phyloP scores from a whole-genome alignment of 2,797 vertebrate species.

The Moxostoma hubbsi region DNA sequence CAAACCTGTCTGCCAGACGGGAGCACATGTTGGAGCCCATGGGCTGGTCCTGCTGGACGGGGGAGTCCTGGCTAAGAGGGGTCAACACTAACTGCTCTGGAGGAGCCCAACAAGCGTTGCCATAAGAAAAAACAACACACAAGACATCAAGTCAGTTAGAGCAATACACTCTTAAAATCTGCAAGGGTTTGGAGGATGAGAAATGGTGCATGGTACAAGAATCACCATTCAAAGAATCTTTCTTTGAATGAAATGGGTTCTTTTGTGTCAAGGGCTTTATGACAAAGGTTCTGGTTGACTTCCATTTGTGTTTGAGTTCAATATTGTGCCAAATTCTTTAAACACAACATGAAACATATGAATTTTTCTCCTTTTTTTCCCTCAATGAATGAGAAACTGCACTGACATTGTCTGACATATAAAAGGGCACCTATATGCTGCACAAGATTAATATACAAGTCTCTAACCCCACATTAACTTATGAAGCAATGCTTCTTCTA shows the following conservation, averaged over 20 bases:
- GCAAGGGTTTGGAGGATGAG: neutral
- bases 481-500: neutral
- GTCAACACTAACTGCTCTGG: slow-evolving; percentile 88
- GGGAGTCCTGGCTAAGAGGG: slow-evolving; percentile 81
- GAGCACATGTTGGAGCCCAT: slow-evolving; percentile 73
- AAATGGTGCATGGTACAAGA: neutral
- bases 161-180: slow-evolving; percentile 7
- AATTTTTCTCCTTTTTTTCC: neutral
- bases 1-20: slow-evolving; percentile 81
- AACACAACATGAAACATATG: neutral
- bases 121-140: slow-evolving; percentile 76
- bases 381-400: neutral
- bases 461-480: neutral
- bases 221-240: neutral
- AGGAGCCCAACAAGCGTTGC: slow-evolving; percentile 57
- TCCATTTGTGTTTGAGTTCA: neutral
- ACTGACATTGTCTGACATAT: neutral
- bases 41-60: slow-evolving; percentile 75
- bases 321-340: neutral
- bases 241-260: neutral
- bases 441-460: neutral
- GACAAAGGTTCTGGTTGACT: no score
- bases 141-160: slow-evolving; percentile 67
- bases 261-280: neutral
- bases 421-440: neutral